Conservation (phyloP, 2,113 vertebrate genomes). For the Hucho hucho region DNA sequence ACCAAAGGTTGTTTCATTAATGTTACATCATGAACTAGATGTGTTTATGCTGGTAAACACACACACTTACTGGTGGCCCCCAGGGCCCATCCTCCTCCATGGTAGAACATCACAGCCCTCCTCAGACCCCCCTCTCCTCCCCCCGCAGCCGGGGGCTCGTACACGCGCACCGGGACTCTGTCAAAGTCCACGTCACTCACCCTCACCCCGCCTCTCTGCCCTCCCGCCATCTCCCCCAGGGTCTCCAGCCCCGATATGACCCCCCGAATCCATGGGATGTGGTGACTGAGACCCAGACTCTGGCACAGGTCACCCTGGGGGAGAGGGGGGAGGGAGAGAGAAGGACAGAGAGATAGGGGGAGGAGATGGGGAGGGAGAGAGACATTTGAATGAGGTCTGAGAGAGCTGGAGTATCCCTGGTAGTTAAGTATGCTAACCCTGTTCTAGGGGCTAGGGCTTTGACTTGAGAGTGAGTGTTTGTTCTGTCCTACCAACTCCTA, state of each 20-base stretch:
- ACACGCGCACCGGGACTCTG: constrained; percentile 86
- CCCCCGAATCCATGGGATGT: constrained; percentile 70
- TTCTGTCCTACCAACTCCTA: too few relatives aligned
- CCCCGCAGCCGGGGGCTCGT: constrained; percentile 67
- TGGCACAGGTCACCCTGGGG: constrained; percentile 78
- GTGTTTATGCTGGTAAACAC: neutral
- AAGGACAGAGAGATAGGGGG: neutral
- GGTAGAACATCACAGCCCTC: constrained; percentile 83
- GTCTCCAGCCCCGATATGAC: constrained; percentile 67
- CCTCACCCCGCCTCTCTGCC: constrained; percentile 66
- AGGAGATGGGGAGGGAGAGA: neutral
- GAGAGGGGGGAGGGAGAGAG: constrained; percentile 12
- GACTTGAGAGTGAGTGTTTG: too few relatives aligned
- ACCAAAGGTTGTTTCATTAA: neutral
- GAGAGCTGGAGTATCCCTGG: too few relatives aligned
- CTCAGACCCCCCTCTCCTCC: constrained; percentile 70
- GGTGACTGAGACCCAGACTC: constrained; percentile 77
- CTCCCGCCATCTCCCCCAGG: neutral
- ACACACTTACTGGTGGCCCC: constrained; percentile 82
- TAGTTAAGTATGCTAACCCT: too few relatives aligned
- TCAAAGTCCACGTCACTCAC: constrained; percentile 82
- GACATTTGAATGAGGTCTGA: neutral
- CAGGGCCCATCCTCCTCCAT: constrained; percentile 94
- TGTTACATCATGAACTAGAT: too few relatives aligned
- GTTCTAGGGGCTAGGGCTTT: too few relatives aligned